phyloP scores from a whole-genome alignment of 2,888 invertebrate genomes.

The Cheilosia vulpina region DNA sequence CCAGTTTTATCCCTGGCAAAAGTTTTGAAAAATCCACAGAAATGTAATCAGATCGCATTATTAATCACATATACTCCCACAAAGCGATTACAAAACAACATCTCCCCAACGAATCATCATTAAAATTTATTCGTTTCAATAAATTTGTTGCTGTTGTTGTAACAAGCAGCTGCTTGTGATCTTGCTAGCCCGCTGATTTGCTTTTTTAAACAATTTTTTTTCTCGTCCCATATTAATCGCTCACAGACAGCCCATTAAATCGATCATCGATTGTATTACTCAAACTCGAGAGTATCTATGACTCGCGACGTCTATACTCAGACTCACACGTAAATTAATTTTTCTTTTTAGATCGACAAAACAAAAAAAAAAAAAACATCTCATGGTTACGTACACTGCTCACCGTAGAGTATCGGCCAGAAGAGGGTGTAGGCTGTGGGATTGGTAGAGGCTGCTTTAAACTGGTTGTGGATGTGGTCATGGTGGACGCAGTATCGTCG shows the following conservation, averaged over 20 bases:
- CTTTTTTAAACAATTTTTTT: slow-evolving; percentile 22
- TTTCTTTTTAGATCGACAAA: slow-evolving; percentile 27
- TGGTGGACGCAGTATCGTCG: slow-evolving; percentile 17
- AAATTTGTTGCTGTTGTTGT: neutral
- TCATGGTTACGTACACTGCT: slow-evolving; percentile 47
- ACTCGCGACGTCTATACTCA: slow-evolving; percentile 14
- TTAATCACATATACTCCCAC: neutral
- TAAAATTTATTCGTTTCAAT: slow-evolving; percentile 1
- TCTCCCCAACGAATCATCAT: neutral
- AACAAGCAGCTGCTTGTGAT: slow-evolving; percentile 19
- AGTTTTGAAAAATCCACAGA: neutral
- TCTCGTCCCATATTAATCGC: slow-evolving; percentile 38
- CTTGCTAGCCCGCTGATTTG: neutral
- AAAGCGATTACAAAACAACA: neutral
- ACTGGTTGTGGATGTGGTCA: slow-evolving; percentile 40
- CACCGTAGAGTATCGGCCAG: slow-evolving; percentile 23
- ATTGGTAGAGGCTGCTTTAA: slow-evolving; percentile 17
- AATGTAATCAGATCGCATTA: neutral
- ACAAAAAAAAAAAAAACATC: slow-evolving; percentile 36
- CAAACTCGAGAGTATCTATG: slow-evolving; percentile 49
- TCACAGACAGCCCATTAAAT: slow-evolving; percentile 52
- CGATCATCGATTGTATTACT: slow-evolving; percentile 57
- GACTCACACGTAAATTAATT: neutral
- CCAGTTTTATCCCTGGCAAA: no score
- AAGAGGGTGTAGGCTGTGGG: slow-evolving; percentile 1